These are phyloP conservation scores for Drosophila merina DNA, from an alignment of 2,888 invertebrate genomes.

Conservation along the genomic window DNA sequence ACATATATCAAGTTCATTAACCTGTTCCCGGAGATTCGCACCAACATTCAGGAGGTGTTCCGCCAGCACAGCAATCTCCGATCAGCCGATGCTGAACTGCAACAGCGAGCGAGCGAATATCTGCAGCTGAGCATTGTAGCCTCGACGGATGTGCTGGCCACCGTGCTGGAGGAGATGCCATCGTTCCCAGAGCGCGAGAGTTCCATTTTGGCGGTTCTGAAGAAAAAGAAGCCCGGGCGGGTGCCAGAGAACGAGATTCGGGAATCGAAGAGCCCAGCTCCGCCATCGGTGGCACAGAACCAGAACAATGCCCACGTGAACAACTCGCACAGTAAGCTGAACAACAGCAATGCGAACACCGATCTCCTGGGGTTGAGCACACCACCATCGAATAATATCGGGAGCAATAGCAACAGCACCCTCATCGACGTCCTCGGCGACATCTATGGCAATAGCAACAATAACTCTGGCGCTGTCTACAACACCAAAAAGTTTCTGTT, in stretches of 20 bases:
- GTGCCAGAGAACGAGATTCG: slow-evolving; percentile 94
- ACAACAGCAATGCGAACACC: slow-evolving; percentile 87
- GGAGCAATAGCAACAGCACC: slow-evolving; percentile 88
- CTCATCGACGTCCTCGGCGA: slow-evolving; percentile 96
- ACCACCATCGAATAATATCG: slow-evolving; percentile 89
- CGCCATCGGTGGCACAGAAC: slow-evolving; percentile 73
- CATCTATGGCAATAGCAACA: slow-evolving; percentile 86
- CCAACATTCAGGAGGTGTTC: slow-evolving; percentile 97
- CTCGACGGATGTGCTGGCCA: slow-evolving; percentile 98
- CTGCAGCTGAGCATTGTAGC: slow-evolving; percentile 97
- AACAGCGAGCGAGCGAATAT: slow-evolving; percentile 99
- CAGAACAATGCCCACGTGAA: slow-evolving; percentile 84
- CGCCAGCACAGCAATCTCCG: slow-evolving; percentile 97
- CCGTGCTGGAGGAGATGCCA: slow-evolving; percentile 99
- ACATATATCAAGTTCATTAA: slow-evolving; percentile 99
- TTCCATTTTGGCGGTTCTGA: slow-evolving; percentile 97
- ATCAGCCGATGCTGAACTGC: slow-evolving; percentile 98
- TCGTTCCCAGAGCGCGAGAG: slow-evolving; percentile 99
- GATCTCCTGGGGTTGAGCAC: slow-evolving; percentile 95
- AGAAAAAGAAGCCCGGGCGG: slow-evolving; percentile 98
- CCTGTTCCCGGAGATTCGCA: slow-evolving; percentile 98
- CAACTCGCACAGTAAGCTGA: slow-evolving; percentile 82
- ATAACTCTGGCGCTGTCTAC: slow-evolving; percentile 85
- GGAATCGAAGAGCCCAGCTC: slow-evolving; percentile 91
- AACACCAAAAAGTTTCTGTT: slow-evolving; percentile 97